Percentiles rank a stretch among this genome's conserved stretches.
Evolutionary conservation across 2,797 vertebrate genomes (phyloP).

Genomic region (Gambusia yucatana): DNA sequence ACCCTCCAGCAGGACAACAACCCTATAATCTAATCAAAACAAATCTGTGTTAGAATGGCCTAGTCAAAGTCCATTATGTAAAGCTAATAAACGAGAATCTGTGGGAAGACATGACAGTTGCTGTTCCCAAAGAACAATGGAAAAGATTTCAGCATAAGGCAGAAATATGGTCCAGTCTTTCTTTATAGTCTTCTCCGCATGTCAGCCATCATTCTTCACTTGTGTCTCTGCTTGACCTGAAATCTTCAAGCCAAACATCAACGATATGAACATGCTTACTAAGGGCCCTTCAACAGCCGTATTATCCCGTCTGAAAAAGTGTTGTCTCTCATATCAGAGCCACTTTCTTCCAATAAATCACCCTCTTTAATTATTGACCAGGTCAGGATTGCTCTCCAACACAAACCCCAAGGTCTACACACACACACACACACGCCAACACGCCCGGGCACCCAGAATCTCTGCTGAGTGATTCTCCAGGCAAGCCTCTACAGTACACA

Average conservation of each 20-base stretch:
- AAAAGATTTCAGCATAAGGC: not conserved
- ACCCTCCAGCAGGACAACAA: not conserved
- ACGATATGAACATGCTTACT: slow-evolving; percentile 4
- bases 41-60: not conserved
- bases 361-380: slow-evolving; percentile 65
- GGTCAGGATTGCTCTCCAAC: slow-evolving; percentile 23
- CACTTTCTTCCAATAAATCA: slow-evolving; percentile 32
- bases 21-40: not conserved
- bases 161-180: not conserved
- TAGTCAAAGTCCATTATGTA: not conserved
- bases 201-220: not conserved
- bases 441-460: slow-evolving; percentile 2
- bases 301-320: slow-evolving; percentile 34
- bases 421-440: not conserved
- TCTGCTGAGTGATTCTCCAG: slow-evolving; percentile 52
- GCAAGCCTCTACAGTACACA: slow-evolving; percentile 44
- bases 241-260: not conserved
- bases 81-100: not conserved
- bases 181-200: too few relatives aligned
- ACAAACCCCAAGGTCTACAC: slow-evolving; percentile 10
- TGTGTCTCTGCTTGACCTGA: not conserved
- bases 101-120: not conserved
- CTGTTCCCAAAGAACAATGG: not conserved
- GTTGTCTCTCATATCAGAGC: slow-evolving; percentile 14
- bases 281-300: slow-evolving; percentile 25